phyloP scores from a whole-genome alignment of 2,113 vertebrate species.

The Mugil cephalus region DNA sequence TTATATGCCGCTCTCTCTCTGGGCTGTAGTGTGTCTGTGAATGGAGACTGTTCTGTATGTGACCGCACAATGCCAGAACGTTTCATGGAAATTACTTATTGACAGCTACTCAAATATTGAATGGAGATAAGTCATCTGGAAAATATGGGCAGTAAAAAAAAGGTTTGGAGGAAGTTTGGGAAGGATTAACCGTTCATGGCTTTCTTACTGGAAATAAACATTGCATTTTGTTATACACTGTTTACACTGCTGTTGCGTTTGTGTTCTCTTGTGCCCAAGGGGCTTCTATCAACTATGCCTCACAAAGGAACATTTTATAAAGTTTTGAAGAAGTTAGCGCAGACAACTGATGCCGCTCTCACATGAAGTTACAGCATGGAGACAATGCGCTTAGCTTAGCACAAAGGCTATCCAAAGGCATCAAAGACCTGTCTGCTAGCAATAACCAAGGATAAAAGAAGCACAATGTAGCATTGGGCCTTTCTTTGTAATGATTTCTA shows the following conservation, averaged over 20 bases:
- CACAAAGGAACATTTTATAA: background rate
- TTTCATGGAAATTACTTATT: constrained; percentile 71
- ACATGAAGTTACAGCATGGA: too few relatives aligned
- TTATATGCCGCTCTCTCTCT: constrained; percentile 58
- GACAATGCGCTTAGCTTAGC: too few relatives aligned
- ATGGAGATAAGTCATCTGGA: constrained; percentile 54
- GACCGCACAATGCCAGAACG: constrained; percentile 52
- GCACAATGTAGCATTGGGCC: too few relatives aligned
- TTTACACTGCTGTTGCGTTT: background rate
- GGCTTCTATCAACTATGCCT: background rate
- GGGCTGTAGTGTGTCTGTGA: constrained; percentile 54
- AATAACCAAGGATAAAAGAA: too few relatives aligned
- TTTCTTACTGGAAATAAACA: background rate
- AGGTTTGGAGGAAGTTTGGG: background rate
- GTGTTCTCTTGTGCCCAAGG: constrained; percentile 1
- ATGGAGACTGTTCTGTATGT: constrained; percentile 76
- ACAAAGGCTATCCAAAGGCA: too few relatives aligned
- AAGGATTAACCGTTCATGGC: background rate
- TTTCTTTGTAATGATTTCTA: background rate
- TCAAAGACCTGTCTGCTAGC: too few relatives aligned
- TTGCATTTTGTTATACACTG: background rate
- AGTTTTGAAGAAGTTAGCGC: background rate
- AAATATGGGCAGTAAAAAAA: constrained; percentile 32
- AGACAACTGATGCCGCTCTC: background rate
- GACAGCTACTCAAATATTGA: constrained; percentile 74